phyloP scores from a whole-genome alignment of 2,113 vertebrate species.

The Siniperca chuatsi region DNA sequence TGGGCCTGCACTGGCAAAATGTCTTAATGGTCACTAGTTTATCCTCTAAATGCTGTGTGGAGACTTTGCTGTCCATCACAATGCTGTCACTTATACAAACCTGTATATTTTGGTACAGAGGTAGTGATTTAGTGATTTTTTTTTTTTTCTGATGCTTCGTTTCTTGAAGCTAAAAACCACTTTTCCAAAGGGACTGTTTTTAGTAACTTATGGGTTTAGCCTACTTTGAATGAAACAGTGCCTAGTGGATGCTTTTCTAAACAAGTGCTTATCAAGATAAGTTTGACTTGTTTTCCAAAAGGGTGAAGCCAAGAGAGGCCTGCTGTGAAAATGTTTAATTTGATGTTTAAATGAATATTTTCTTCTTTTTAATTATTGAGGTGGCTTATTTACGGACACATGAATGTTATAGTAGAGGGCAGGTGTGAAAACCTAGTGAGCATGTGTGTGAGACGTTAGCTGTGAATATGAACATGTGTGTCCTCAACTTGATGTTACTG shows the following conservation, averaged over 20 bases:
- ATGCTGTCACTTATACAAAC: slow-evolving; percentile 32
- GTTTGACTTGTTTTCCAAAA: slow-evolving; percentile 64
- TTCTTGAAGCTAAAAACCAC: slow-evolving; percentile 47
- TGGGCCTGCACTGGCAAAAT: slow-evolving; percentile 41
- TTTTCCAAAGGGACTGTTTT: slow-evolving; percentile 62
- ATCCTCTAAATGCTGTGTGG: slow-evolving; percentile 39
- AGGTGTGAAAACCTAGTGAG: slow-evolving; percentile 37
- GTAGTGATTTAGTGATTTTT: slow-evolving; percentile 46
- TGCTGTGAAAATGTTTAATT: slow-evolving; percentile 44
- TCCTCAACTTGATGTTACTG: slow-evolving; percentile 50
- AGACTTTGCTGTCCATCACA: slow-evolving; percentile 30
- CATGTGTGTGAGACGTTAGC: slow-evolving; percentile 35
- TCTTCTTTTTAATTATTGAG: slow-evolving; percentile 24
- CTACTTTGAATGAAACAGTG: slow-evolving; percentile 46
- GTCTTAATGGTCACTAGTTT: slow-evolving; percentile 43
- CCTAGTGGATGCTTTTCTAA: slow-evolving; percentile 53
- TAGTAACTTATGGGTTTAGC: slow-evolving; percentile 4
- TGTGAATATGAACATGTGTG: slow-evolving; percentile 62
- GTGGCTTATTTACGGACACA: slow-evolving; percentile 73
- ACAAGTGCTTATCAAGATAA: slow-evolving; percentile 57
- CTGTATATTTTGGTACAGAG: slow-evolving; percentile 40
- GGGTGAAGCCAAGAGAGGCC: slow-evolving; percentile 45
- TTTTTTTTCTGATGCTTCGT: slow-evolving; percentile 15
- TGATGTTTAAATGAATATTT: not conserved
- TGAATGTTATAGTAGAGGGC: slow-evolving; percentile 58